phyloP scores from a whole-genome alignment of 2,113 vertebrate species.

The Osmerus eperlanus region DNA sequence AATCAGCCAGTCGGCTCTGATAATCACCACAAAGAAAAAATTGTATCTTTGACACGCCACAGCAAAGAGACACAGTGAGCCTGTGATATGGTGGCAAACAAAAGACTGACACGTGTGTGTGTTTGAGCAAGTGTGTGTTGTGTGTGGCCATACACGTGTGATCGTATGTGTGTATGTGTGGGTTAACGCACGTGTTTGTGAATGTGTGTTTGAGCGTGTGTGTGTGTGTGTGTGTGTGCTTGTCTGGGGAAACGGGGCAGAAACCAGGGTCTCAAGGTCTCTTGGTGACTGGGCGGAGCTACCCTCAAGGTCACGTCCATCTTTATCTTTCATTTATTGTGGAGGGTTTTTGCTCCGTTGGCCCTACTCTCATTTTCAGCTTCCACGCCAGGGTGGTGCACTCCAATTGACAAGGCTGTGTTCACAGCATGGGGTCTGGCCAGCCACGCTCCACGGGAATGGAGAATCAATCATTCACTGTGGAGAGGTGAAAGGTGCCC shows the following conservation, averaged over 20 bases:
- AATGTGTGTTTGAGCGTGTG: background rate
- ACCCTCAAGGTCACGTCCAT: conserved; percentile 40
- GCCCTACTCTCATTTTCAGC: conserved; percentile 37
- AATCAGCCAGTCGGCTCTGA: background rate
- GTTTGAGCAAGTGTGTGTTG: conserved; percentile 3
- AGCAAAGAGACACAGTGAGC: background rate
- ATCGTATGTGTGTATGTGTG: no score
- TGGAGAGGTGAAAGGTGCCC: conserved; percentile 47
- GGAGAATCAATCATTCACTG: conserved; percentile 53
- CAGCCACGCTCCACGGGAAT: conserved; percentile 38
- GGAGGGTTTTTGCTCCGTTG: conserved; percentile 30
- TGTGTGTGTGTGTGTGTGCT: background rate
- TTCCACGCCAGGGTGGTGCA: conserved; percentile 36
- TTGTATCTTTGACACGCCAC: background rate
- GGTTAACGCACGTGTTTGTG: no score
- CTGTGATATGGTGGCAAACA: background rate
- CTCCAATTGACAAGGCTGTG: conserved; percentile 52
- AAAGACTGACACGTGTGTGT: background rate
- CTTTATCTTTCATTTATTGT: conserved; percentile 36
- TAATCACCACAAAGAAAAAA: background rate
- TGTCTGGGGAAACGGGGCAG: background rate
- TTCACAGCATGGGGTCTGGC: conserved; percentile 43
- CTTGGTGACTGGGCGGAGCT: background rate
- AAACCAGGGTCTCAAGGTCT: background rate
- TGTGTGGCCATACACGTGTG: no score